Evolutionary conservation across 2,113 vertebrate species (phyloP), one percentile per base, ranked within the genome.

Genomic region (Dasyprocta punctata): DNA sequence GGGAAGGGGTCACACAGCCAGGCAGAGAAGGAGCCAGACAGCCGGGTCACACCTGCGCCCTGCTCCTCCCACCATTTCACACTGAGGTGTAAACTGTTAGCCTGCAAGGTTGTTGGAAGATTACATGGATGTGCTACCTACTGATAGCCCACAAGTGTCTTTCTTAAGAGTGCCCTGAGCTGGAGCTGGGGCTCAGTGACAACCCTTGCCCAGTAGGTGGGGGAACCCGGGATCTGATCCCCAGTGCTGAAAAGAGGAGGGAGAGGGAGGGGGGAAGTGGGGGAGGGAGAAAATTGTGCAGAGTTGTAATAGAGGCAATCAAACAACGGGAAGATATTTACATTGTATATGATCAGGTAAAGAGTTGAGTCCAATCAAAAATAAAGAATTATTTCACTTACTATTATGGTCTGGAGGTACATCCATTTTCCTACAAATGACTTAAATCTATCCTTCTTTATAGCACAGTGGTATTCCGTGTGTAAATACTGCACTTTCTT

Each of bases 301-400:
- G 54, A 97, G 65, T 54, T 83, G n/a, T 36, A 82, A 26, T 26
- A 65, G 47, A 77, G n/a, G 24, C 22, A 61, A 36, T 75, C n/a
- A 92, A 85, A 63, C 41, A 94, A 56, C 4, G 4, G 78, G 81
- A 78, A 84, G 54, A 47, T 73, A 58, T 33, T 89, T 82, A 19
- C 52, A 80, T 80, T 61, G 88, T 89, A 71, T 78, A 58, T 80
- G 63, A 86, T 86, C 11, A 90, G n/a, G 73, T 60, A 80, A 92
- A 83, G 60, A 81, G 67, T 73, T 93, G 88, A 44, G 71, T 89
- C 61, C 30, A 84, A 91, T 95, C 36, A 44, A 63, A 84, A 44
- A 9, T 17, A 52, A 78, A 78, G 47, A 77, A 26, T 33, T 80
- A 77, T 47, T 77, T 49, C 26, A 30, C 26, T 47, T 77, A 30